A percentile compares a stretch with the other conserved stretches of the same genome.
phyloP scores from a whole-genome alignment of 2,888 invertebrate genomes.

The Gastrophysa polygoni region DNA sequence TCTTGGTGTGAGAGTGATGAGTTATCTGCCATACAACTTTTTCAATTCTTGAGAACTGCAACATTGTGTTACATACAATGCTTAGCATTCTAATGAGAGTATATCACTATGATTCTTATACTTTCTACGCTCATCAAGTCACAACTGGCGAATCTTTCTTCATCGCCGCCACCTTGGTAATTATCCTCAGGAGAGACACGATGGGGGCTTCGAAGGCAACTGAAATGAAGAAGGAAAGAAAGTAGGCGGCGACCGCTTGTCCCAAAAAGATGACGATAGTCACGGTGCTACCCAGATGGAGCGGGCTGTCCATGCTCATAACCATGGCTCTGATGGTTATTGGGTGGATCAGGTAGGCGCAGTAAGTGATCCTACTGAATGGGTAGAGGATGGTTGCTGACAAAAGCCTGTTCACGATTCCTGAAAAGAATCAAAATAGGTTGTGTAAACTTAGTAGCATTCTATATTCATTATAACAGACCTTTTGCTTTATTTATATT shows the following conservation, averaged over 20 bases:
- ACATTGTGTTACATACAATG: too few species aligned
- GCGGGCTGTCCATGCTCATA: constrained; percentile 81
- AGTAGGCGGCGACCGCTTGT: constrained; percentile 79
- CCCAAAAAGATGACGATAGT: constrained; percentile 83
- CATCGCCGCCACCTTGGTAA: constrained; percentile 48
- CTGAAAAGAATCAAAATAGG: constrained; percentile 53
- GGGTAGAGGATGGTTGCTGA: constrained; percentile 81
- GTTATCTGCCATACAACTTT: too few species aligned
- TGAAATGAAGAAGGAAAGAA: constrained; percentile 78
- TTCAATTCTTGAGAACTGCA: too few species aligned
- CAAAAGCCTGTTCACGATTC: constrained; percentile 72
- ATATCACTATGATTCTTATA: too few species aligned
- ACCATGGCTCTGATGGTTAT: constrained; percentile 80
- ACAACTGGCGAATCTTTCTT: constrained; percentile 11
- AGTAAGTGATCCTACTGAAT: constrained; percentile 85
- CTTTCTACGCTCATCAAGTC: neutral
- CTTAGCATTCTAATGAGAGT: too few species aligned
- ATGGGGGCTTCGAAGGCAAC: constrained; percentile 85
- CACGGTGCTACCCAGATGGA: constrained; percentile 78
- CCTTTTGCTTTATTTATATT: too few species aligned
- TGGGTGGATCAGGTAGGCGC: constrained; percentile 85
- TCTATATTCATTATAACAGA: neutral
- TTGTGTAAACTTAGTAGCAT: neutral
- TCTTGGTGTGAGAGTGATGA: too few species aligned
- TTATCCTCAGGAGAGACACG: constrained; percentile 77